These are phyloP conservation scores for Buphagus erythrorhynchus DNA, from an alignment of 2,797 vertebrate genomes.

Conservation along the genomic window DNA sequence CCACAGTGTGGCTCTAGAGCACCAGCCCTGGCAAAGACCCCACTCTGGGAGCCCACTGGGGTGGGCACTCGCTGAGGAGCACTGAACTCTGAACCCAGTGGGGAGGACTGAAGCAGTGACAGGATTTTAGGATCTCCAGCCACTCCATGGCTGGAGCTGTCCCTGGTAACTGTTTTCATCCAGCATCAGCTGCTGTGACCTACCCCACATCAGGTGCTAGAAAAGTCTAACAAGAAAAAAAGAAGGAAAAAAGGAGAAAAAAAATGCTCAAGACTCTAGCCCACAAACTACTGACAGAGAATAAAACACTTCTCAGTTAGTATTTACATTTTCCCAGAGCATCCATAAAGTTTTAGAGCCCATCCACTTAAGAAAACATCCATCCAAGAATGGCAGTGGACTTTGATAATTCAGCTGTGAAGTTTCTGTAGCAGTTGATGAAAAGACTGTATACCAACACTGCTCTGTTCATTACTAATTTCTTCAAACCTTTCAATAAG, in stretches of 20 bases:
- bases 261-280: not conserved
- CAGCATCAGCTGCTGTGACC: not conserved
- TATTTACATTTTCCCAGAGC: not conserved
- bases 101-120: not conserved
- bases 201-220: accelerated
- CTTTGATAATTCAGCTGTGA: not conserved
- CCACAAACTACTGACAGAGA: not conserved
- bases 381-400: not conserved
- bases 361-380: not conserved
- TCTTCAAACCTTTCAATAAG: not conserved
- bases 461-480: not conserved
- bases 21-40: not conserved
- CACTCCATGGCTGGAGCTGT: not conserved
- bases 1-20: not conserved
- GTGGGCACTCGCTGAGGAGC: not conserved
- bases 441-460: not conserved
- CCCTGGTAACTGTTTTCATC: not conserved
- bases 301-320: not conserved
- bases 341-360: not conserved
- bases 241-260: too few species aligned
- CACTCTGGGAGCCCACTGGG: not conserved
- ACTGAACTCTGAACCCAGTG: not conserved
- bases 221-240: not conserved
- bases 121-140: not conserved
- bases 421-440: not conserved